Conservation (phyloP, 2,113 vertebrate genomes). For the Aleadryas rufinucha region DNA sequence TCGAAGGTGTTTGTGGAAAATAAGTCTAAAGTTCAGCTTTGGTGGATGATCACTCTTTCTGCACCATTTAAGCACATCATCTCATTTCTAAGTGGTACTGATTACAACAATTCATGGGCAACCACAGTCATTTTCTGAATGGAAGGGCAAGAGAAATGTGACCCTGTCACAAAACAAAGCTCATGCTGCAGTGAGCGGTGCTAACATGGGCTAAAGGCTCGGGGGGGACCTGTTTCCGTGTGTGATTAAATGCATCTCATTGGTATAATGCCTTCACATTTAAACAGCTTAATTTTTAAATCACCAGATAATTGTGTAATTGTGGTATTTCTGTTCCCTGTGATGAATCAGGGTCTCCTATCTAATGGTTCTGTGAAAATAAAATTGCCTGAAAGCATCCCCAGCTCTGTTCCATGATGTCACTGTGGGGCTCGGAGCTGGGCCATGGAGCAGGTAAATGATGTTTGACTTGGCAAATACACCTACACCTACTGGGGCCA, state of each 20-base stretch:
- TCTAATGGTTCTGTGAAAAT: background rate
- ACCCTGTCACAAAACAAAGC: background rate
- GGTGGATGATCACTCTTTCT: background rate
- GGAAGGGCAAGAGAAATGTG: background rate
- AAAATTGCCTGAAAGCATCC: background rate
- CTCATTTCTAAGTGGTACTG: background rate
- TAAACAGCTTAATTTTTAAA: background rate
- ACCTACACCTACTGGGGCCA: background rate
- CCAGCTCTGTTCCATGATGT: background rate
- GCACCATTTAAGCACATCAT: background rate
- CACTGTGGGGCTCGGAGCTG: background rate
- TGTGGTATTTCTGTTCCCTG: background rate
- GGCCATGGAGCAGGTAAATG: background rate
- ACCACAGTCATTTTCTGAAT: background rate
- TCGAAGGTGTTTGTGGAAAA: background rate
- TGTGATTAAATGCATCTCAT: background rate
- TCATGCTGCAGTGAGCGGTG: fast-evolving
- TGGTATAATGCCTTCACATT: background rate
- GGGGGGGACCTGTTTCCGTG: background rate
- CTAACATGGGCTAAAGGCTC: background rate
- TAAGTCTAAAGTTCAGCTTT: background rate
- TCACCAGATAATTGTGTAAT: background rate
- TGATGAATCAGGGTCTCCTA: background rate
- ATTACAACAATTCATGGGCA: background rate
- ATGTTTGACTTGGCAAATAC: background rate